Evolutionary conservation across 1,140 invertebrate species (phyloP), one percentile per base, ranked within the genome.

Genomic region (Monomorium pharaonis): DNA sequence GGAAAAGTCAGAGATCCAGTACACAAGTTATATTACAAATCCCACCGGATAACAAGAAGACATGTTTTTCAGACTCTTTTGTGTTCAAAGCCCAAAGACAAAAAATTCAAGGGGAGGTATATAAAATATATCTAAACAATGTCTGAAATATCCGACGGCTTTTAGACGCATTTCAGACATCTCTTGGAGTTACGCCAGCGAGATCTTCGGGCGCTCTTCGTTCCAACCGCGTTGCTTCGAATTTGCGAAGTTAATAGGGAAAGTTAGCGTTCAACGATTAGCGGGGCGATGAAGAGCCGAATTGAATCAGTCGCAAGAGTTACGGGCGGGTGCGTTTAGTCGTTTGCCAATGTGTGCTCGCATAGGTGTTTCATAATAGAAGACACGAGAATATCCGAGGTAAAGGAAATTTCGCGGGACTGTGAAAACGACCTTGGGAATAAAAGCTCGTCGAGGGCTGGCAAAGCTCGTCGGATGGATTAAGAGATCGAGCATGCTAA

Each of bases 91-190:
- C 44, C 18, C 75, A 47, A n/a, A 33, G 56, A 80, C 16, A 54
- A 58, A 58, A 83, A 58, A 27, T 47, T 14, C 78, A n/a, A 44
- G 24, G 37, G 56, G 7, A 37, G 7, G 56, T 21, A 47, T 72
- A 21, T 44, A 58, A 58, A 83, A 56, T 42, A 83, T 18, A 58
- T 44, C 51, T 72, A 83, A 72, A 72, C 67, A 69, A 74, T 58
- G 51, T 83, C 37, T 18, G 54, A 83, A 72, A 83, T 83, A 60
- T 47, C 67, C 67, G 27, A 14, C 42, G n/a, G 42, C 27, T 83
- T 83, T 70, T 72, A 83, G 78, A 58, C 54, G 27, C 37, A 44
- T 83, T 83, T 58, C 44, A 74, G 67, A 72, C 51, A 60, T 83
- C 51, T 72, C 56, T 58, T 83, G 78, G 67, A 69, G 27, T 2